phyloP scores from a whole-genome alignment of 2,113 vertebrate genomes.

The Panthera uncia region DNA sequence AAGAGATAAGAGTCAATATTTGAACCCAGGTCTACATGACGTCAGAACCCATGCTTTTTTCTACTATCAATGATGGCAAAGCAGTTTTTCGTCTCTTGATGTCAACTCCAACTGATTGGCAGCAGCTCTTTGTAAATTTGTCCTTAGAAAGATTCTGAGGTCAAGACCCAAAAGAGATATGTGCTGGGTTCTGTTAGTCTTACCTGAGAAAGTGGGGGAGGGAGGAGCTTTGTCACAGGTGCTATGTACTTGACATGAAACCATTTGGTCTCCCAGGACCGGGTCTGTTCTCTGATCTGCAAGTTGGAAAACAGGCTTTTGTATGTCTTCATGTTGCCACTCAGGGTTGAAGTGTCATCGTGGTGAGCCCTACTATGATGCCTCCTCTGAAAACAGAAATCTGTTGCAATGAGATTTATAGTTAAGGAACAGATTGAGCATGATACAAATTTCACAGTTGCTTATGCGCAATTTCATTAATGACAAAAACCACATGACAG shows the following conservation, averaged over 20 bases:
- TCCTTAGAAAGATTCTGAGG: not conserved
- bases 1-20: not conserved
- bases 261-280: not conserved
- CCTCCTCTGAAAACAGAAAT: not conserved
- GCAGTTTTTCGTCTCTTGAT: not conserved
- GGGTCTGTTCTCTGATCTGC: not conserved
- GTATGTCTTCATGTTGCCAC: not conserved
- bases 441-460: not conserved
- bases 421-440: not conserved
- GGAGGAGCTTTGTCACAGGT: not conserved
- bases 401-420: not conserved
- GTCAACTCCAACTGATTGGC: not conserved
- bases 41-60: not conserved
- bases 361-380: not conserved
- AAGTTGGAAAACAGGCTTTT: not conserved
- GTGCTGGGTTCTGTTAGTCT: not conserved
- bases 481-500: not conserved
- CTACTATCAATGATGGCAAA: not conserved
- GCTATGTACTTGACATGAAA: not conserved
- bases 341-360: not conserved
- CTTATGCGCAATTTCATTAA: not conserved
- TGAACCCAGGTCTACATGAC: not conserved
- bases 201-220: not conserved
- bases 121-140: not conserved
- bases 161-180: not conserved